These are phyloP conservation scores for Seladonia tumulorum DNA, from an alignment of 2,888 invertebrate species.

Conservation along the genomic window DNA sequence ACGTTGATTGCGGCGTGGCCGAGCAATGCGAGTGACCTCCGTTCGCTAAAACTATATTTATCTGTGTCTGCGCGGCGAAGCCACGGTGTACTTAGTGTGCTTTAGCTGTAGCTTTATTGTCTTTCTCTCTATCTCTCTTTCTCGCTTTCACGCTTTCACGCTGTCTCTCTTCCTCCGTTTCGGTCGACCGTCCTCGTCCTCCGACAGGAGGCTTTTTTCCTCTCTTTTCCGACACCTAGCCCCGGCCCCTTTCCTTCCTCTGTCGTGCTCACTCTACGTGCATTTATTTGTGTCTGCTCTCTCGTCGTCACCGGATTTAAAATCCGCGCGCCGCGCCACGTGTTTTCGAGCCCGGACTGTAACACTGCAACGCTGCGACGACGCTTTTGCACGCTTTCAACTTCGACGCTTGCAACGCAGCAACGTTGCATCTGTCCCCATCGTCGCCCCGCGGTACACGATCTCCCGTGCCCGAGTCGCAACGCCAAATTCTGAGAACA, in stretches of 20 bases:
- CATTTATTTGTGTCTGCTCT: conserved; percentile 75
- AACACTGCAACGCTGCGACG: conserved; percentile 1
- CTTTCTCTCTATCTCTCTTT: conserved; percentile 42
- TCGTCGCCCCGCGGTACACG: neutral
- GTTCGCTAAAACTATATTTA: conserved; percentile 81
- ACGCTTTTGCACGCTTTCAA: neutral
- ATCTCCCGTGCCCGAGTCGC: neutral
- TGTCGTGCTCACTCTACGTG: conserved; percentile 47
- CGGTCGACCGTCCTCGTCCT: neutral
- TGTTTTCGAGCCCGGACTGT: conserved; percentile 29
- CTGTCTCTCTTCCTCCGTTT: conserved; percentile 18
- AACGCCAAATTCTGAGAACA: conserved; percentile 24
- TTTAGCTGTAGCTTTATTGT: conserved; percentile 75
- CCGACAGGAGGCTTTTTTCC: conserved; percentile 21
- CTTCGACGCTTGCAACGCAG: neutral
- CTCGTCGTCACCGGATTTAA: conserved; percentile 68
- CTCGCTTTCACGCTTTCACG: neutral
- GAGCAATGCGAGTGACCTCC: conserved; percentile 80
- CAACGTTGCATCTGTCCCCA: neutral
- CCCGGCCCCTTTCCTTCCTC: conserved; percentile 63
- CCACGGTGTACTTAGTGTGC: conserved; percentile 74
- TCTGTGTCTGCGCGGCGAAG: conserved; percentile 74
- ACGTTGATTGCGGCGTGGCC: conserved; percentile 61
- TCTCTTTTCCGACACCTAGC: conserved; percentile 27
- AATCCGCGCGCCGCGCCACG: conserved; percentile 67